Percentiles rank a stretch among this genome's conserved stretches.
phyloP scores from a whole-genome alignment of 2,113 vertebrate genomes.

The Salvator merianae region DNA sequence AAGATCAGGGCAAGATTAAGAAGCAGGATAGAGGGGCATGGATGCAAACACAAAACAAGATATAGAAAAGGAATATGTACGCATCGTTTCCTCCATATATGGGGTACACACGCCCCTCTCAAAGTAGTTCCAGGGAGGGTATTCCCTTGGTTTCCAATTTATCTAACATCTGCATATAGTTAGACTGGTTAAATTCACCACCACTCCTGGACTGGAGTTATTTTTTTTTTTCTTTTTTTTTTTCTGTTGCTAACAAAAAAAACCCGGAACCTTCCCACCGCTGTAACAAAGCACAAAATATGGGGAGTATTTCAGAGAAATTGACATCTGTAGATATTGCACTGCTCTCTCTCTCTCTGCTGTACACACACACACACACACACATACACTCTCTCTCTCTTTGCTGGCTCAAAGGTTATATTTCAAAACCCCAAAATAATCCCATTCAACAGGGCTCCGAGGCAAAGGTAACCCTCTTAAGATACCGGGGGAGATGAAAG shows the following conservation, averaged over 20 bases:
- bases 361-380: not conserved
- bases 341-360: not conserved
- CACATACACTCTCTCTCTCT: slow-evolving; percentile 2
- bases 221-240: slow-evolving; percentile 7
- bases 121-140: slow-evolving; percentile 26
- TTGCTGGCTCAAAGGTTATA: slow-evolving; percentile 58
- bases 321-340: slow-evolving; percentile 55
- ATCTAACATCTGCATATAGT: slow-evolving; percentile 18
- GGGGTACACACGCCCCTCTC: too few species aligned
- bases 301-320: not conserved
- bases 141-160: slow-evolving; percentile 46
- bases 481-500: slow-evolving; percentile 36
- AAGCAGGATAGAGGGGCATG: too few species aligned
- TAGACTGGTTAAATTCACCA: too few species aligned
- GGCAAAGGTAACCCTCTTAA: slow-evolving; percentile 65
- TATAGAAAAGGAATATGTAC: too few species aligned
- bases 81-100: too few species aligned
- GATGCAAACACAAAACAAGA: too few species aligned
- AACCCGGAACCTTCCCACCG: slow-evolving; percentile 37
- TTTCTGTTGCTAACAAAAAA: slow-evolving; percentile 42
- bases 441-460: slow-evolving; percentile 49
- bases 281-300: not conserved
- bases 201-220: slow-evolving; percentile 5
- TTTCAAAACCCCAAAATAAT: slow-evolving; percentile 56
- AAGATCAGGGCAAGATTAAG: not conserved